phyloP scores from a whole-genome alignment of 2,888 invertebrate species.

The Drosophila rubida region DNA sequence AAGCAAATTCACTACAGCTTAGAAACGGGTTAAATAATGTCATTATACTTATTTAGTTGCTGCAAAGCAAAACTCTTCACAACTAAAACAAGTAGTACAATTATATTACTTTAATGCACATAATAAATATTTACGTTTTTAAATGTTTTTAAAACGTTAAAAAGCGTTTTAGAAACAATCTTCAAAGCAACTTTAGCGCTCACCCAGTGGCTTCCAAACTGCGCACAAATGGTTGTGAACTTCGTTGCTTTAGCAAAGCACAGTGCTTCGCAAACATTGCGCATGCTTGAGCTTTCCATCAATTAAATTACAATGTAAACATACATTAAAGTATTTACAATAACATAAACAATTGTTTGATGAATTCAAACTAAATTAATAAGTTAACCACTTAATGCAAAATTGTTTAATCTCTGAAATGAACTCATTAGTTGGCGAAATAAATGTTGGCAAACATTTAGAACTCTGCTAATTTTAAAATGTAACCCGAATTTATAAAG shows the following conservation, averaged over 20 bases:
- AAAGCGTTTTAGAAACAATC: neutral
- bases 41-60: neutral
- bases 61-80: too few relatives aligned
- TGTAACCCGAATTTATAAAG: neutral
- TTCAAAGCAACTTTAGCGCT: neutral
- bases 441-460: too few relatives aligned
- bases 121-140: neutral
- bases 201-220: slow-evolving; percentile 2
- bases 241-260: slow-evolving; percentile 14
- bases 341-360: neutral
- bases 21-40: neutral
- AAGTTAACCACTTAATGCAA: too few relatives aligned
- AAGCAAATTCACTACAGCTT: neutral
- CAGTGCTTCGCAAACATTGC: slow-evolving; percentile 17
- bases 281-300: slow-evolving; percentile 4
- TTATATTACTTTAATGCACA: too few relatives aligned
- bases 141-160: neutral
- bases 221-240: neutral
- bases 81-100: too few relatives aligned
- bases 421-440: too few relatives aligned
- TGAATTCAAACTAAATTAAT: neutral
- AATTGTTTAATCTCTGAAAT: too few relatives aligned
- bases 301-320: neutral
- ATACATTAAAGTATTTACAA: neutral
- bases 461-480: neutral